Evolutionary conservation across 2,888 invertebrate genomes (phyloP), one percentile per base, ranked within the genome.

Genomic region (Heliconius cydno): DNA sequence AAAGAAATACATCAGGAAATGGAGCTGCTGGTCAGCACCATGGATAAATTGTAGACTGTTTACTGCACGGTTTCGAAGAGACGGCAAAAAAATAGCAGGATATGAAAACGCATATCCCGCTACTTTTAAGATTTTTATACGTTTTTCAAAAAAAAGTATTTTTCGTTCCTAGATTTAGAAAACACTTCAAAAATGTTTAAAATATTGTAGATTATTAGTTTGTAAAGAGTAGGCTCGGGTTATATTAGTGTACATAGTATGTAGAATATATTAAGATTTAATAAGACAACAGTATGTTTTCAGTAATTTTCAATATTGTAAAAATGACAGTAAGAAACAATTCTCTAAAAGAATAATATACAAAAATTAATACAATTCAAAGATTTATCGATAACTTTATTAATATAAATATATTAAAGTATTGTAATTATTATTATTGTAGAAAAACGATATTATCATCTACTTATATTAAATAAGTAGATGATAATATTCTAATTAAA

Each of bases 1-100:
- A 95, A 96, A 52, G 97, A 97, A 85, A 97, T 98, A 19, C 97
- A 97, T 85, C 96, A 96, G 83, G 98, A 98, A 91, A 97, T 98
- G 90, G 97, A 97, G 84, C 96, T 97, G 76, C 94, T 98, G 25
- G 96, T 97, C 85, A 97, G 97, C 86, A 97, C 98, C 12, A 95
- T 98, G 89, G 96, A 95, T 79, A 98, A 98, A 90, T 88, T 98
- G 82, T 97, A 90, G 79, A 15, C 13, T 60, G 22, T n/a, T 52
- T n/a, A n/a, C 3, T 60, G n/a, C 10, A n/a, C 60, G 10, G n/a
- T 60, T n/a, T 57, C 57, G 41, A 41, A 41, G 41, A 30, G 30
- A 30, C 6, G 30, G 30, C 6, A 30, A 30, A 30, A 34, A 7
- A 34, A 34, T 7, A 7, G 34, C 34, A 9, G 9, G 7, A 34